These are phyloP conservation scores for Pipra filicauda DNA, from an alignment of 2,113 vertebrate species.

Conservation along the genomic window DNA sequence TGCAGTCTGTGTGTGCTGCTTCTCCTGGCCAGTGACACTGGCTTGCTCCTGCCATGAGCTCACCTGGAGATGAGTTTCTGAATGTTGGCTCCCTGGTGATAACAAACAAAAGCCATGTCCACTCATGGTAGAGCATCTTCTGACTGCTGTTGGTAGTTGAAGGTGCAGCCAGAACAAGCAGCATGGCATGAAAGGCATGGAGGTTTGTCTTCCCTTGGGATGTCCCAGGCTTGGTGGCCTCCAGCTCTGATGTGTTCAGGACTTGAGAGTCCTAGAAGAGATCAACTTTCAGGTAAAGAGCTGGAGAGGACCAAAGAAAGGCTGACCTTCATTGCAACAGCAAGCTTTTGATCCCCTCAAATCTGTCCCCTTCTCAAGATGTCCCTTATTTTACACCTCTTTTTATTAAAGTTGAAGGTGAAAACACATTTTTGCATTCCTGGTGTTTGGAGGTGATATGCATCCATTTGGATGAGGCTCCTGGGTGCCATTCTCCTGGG, in stretches of 20 bases:
- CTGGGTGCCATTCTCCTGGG: background rate
- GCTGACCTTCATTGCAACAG: background rate
- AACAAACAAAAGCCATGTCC: background rate
- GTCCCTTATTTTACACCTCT: background rate
- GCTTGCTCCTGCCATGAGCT: background rate
- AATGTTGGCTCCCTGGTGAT: background rate
- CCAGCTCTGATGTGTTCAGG: background rate
- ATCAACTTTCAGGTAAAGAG: background rate
- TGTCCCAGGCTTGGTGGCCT: background rate
- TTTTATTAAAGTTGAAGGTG: background rate
- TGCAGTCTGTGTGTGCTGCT: too few relatives aligned
- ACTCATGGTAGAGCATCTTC: background rate
- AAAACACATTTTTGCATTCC: background rate
- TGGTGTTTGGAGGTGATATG: background rate
- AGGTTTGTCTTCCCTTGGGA: background rate
- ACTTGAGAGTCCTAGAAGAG: background rate
- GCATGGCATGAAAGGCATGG: background rate
- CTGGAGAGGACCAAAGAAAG: background rate
- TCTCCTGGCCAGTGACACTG: background rate
- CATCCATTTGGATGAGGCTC: background rate
- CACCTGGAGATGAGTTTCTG: background rate
- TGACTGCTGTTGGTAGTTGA: background rate
- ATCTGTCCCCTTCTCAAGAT: background rate
- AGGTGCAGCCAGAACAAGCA: background rate
- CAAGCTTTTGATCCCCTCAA: background rate